These are phyloP conservation scores for Busseola fusca DNA, from an alignment of 2,888 invertebrate genomes.

Conservation along the genomic window DNA sequence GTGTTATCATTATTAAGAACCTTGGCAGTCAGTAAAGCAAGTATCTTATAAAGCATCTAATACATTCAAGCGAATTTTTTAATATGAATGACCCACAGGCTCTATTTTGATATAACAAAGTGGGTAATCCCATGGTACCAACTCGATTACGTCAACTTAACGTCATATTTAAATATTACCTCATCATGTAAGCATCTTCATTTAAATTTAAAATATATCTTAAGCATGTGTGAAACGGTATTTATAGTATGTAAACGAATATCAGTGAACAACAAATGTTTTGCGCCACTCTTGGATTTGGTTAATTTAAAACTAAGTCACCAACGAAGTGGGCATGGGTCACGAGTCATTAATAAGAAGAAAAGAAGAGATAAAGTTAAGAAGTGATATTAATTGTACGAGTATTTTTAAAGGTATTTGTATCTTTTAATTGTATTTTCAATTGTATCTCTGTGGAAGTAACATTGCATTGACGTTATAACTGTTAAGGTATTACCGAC, in stretches of 20 bases:
- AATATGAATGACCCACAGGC: conserved; percentile 28
- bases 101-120: conserved; percentile 18
- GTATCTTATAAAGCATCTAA: neutral
- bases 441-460: too few species aligned
- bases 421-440: too few species aligned
- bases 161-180: conserved; percentile 49
- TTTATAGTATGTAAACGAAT: conserved; percentile 41
- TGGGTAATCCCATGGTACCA: conserved; percentile 8
- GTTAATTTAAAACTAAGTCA: conserved; percentile 6
- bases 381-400: too few species aligned
- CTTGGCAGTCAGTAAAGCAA: neutral
- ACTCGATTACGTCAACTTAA: conserved; percentile 44
- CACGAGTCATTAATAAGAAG: too few species aligned
- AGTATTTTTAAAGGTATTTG: too few species aligned
- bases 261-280: conserved; percentile 15
- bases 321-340: too few species aligned
- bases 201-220: conserved; percentile 58
- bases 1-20: neutral
- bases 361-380: too few species aligned
- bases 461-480: too few species aligned
- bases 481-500: too few species aligned
- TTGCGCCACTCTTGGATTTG: conserved; percentile 7
- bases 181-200: conserved; percentile 61
- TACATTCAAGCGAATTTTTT: conserved; percentile 5
- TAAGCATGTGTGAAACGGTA: conserved; percentile 43